These are phyloP conservation scores for Acrobasis consociella DNA, from an alignment of 2,888 invertebrate species.

Conservation along the genomic window DNA sequence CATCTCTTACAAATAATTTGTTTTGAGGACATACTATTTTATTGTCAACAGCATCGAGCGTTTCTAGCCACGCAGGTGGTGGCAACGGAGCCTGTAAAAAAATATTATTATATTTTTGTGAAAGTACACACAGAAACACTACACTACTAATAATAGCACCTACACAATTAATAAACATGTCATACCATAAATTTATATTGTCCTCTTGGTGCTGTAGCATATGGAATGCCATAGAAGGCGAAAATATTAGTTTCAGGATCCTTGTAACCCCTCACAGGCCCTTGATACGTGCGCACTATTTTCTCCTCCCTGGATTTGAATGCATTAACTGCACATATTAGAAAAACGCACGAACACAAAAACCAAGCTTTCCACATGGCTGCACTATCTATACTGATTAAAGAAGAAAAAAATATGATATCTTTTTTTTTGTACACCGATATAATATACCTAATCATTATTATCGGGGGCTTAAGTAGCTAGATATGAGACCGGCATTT, in stretches of 20 bases:
- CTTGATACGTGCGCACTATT: conserved; percentile 3
- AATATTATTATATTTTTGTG: not conserved
- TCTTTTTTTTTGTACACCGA: too few relatives aligned
- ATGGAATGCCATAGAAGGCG: conserved; percentile 17
- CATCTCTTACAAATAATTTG: not conserved
- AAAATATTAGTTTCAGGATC: conserved; percentile 2
- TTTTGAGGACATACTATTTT: conserved; percentile 35
- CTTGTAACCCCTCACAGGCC: conserved; percentile 11
- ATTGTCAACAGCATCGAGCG: conserved; percentile 33
- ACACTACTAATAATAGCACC: too few relatives aligned
- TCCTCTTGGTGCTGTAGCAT: conserved; percentile 22
- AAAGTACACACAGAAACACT: too few relatives aligned
- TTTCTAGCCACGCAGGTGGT: conserved; percentile 31
- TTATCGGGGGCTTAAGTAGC: too few relatives aligned
- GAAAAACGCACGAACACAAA: not conserved
- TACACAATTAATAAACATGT: too few relatives aligned
- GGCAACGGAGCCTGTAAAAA: conserved; percentile 35
- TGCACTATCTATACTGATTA: not conserved
- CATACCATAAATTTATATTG: conserved; percentile 14
- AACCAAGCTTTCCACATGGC: not conserved
- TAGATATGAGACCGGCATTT: too few relatives aligned
- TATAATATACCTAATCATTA: too few relatives aligned
- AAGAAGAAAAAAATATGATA: not conserved
- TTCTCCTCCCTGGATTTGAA: not conserved
- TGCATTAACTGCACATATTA: not conserved